Percentiles rank a stretch among this genome's conserved stretches.
Conservation (phyloP, 2,113 vertebrate species). For the Perognathus longimembris region DNA sequence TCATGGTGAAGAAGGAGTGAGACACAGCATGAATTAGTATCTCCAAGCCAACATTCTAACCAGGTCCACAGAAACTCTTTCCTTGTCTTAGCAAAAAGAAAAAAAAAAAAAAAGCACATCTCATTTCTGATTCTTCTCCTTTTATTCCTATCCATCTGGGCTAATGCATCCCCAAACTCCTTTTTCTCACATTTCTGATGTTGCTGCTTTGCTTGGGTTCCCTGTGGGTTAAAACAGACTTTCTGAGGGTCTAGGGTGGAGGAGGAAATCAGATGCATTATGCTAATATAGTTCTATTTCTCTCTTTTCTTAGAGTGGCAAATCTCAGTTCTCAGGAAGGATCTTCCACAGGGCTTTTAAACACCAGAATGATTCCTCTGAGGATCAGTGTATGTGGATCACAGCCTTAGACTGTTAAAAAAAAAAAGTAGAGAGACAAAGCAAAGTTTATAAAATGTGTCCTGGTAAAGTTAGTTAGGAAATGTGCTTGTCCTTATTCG, state of each 20-base stretch:
- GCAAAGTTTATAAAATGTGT: conserved; percentile 75
- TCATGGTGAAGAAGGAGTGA: conserved; percentile 41
- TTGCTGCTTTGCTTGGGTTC: conserved; percentile 1
- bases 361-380: conserved; percentile 71
- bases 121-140: conserved; percentile 65
- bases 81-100: conserved; percentile 62
- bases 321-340: conserved; percentile 67
- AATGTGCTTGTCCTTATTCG: conserved; percentile 25
- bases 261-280: conserved; percentile 35
- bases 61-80: conserved; percentile 68
- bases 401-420: conserved; percentile 79
- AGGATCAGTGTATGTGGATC: conserved; percentile 81
- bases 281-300: conserved; percentile 48
- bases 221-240: conserved; percentile 33
- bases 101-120: too few relatives aligned
- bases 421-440: conserved; percentile 67
- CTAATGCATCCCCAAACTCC: conserved; percentile 5
- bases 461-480: conserved; percentile 67
- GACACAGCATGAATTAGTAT: conserved; percentile 19
- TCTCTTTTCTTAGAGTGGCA: conserved; percentile 46
- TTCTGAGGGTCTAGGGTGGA: background rate
- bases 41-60: conserved; percentile 68
- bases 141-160: background rate
- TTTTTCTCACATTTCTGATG: conserved; percentile 26
- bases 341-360: conserved; percentile 68